Conservation (phyloP, 2,888 invertebrate species). For the Ditula angustiorana region DNA sequence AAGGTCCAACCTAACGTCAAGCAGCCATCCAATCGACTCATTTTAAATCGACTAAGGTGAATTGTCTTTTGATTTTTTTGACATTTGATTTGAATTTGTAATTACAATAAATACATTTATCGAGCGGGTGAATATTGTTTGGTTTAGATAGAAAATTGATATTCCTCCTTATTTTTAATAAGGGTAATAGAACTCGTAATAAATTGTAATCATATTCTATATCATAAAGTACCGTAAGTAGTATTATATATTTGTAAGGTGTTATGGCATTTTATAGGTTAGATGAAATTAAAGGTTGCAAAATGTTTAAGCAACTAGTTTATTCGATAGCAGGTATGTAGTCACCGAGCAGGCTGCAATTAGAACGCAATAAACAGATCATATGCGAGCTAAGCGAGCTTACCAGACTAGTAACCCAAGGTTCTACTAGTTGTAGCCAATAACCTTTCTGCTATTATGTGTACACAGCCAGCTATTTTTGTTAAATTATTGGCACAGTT, state of each 20-base stretch:
- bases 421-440: not conserved
- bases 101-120: too few species aligned
- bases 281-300: not conserved
- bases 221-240: not conserved
- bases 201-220: too few species aligned
- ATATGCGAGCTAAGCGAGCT: slow-evolving; percentile 8
- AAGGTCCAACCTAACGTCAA: too few species aligned
- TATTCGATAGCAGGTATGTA: not conserved
- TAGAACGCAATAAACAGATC: slow-evolving; percentile 32
- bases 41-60: too few species aligned
- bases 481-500: slow-evolving; percentile 22
- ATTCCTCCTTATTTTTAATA: too few species aligned
- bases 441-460: not conserved
- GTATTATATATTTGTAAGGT: not conserved
- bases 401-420: not conserved
- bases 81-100: too few species aligned
- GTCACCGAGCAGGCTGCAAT: slow-evolving; percentile 4
- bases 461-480: slow-evolving; percentile 15
- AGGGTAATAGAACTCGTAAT: too few species aligned
- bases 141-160: too few species aligned
- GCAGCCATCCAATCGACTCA: too few species aligned
- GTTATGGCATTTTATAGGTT: too few species aligned
- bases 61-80: too few species aligned
- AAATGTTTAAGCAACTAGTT: not conserved
- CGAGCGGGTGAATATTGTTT: too few species aligned